Base-by-base conservation (phyloP, 2,113 vertebrate genomes). In the Hydrolagus affinis region DNA sequence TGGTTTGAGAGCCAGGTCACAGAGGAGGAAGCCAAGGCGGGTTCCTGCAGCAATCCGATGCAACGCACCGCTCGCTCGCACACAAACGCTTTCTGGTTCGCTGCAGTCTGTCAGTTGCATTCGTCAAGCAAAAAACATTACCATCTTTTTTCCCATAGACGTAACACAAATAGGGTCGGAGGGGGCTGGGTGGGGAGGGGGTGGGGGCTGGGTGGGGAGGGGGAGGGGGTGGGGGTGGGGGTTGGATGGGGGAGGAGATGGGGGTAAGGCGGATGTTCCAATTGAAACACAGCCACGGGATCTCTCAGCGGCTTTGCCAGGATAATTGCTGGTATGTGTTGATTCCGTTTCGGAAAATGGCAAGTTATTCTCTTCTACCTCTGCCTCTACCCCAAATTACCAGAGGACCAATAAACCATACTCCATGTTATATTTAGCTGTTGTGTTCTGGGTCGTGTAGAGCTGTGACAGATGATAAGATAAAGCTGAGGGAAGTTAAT, bases 391-490 rank as follows among this genome's bases (percentile, higher is more conserved):
- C 78, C n/a, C 19, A 66, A n/a, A 83, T 64, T 83, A 83, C 8
- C 62, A 83, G 78, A 11, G 62, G 60, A 66, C 25, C 78, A 17
- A 83, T 66, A 83, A 64, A 83, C 60, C 17, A 3, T 66, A 66
- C 21, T 30, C 23, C 78, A 83, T 83, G 62, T 83, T 83, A 83
- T 83, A 83, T 83, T 66, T 83, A 83, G 78, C 59, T 62, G 66
- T 68, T 68, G 78, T 66, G 78, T 83, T 83, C 78, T 83, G 78
- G 78, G 78, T 83, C 78, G 66, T 32, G 78, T 17, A 83, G 78
- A 83, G 66, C 78, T 83, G 78, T 83, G 60, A 66, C 78, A 66
- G 19, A 32, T 30, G 78, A 83, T 83, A 80, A 80, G 77, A 80
- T 80, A 83, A 83, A 17, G 8, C 78, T 21, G 62, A 83, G 62